Evolutionary conservation across 2,113 vertebrate genomes (phyloP), one percentile per base, ranked within the genome.

Genomic region (Prunella himalayana): DNA sequence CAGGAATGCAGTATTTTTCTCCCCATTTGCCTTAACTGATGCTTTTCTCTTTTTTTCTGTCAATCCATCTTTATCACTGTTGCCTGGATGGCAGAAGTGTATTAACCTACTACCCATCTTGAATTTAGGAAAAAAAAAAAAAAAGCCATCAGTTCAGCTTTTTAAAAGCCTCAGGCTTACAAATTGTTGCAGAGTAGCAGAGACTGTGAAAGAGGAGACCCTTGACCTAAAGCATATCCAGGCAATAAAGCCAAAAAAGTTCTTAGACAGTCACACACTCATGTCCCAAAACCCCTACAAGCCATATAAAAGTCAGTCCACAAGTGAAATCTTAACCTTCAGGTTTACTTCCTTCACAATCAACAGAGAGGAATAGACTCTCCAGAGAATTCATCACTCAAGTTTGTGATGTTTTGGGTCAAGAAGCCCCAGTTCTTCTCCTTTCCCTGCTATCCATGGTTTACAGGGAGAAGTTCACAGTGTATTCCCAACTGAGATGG

Each of bases 1-100:
- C 39, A 81, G 66, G 92, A 88, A 97, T 88, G 65, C 69, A 83
- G 75, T 88, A 28, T 60, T 96, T 96, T 95, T 87, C 87, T 90
- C 61, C 18, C 53, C 33, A 63, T 94, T 95, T 94, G 57, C 91
- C 53, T 83, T 71, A 94, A 88, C 53, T 66, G 71, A 79, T 87
- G 35, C 4, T 54, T 79, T 68, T 18, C 20, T 30, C 28, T 83
- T 65, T 92, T 83, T 66, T 60, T 15, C 27, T 39, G n/a, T 60
- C 75, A 89, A 81, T 88, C 77, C 19, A 54, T 72, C 65, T 83
- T 78, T 82, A 65, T 90, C 68, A 76, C 57, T 76, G 35, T 61
- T 70, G 53, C 66, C 71, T 22, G 35, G 31, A 54, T 44, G 35
- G 92, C 76, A 82, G 81, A 82, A 95, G 33, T 75, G 37, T 53